Evolutionary conservation across 2,888 invertebrate species (phyloP).

Genomic region (Rhagophthalmus giganteus): DNA sequence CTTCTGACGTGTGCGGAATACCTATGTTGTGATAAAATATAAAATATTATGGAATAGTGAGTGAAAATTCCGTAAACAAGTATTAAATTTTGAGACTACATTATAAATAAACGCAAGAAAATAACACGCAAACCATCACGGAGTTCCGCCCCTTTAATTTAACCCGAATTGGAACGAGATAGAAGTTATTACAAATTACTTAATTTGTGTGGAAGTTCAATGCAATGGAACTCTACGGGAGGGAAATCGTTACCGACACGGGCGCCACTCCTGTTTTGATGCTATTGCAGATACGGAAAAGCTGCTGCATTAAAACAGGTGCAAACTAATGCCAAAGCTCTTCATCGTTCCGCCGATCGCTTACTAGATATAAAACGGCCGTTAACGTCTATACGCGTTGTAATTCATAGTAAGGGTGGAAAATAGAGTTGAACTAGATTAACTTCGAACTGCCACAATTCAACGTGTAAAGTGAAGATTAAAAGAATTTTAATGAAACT

Average conservation of each 20-base stretch:
- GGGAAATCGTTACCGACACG: slow-evolving; percentile 14
- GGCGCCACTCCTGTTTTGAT: slow-evolving; percentile 2
- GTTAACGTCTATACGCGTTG: slow-evolving; percentile 12
- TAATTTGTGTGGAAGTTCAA: slow-evolving; percentile 17
- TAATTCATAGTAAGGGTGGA: slow-evolving; percentile 4
- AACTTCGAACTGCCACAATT: too few species aligned
- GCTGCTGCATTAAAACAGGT: slow-evolving; percentile 15
- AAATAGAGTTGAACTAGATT: slow-evolving; percentile 11
- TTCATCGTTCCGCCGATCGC: slow-evolving; percentile 5
- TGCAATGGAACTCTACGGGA: slow-evolving; percentile 8
- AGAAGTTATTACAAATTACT: slow-evolving; percentile 21
- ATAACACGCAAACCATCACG: slow-evolving; percentile 14
- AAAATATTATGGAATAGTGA: too few species aligned
- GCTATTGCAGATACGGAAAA: slow-evolving; percentile 9
- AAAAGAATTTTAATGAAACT: too few species aligned
- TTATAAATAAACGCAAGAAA: slow-evolving; percentile 13
- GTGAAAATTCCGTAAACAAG: too few species aligned
- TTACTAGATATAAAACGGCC: neutral
- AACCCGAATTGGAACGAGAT: slow-evolving; percentile 16
- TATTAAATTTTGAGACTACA: too few species aligned
- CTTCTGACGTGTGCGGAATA: too few species aligned
- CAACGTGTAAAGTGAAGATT: too few species aligned
- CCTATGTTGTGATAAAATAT: too few species aligned
- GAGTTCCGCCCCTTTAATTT: slow-evolving; percentile 14
- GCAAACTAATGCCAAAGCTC: slow-evolving; percentile 16